Conservation (phyloP, 2,888 invertebrate genomes). For the Thecophora atra region DNA sequence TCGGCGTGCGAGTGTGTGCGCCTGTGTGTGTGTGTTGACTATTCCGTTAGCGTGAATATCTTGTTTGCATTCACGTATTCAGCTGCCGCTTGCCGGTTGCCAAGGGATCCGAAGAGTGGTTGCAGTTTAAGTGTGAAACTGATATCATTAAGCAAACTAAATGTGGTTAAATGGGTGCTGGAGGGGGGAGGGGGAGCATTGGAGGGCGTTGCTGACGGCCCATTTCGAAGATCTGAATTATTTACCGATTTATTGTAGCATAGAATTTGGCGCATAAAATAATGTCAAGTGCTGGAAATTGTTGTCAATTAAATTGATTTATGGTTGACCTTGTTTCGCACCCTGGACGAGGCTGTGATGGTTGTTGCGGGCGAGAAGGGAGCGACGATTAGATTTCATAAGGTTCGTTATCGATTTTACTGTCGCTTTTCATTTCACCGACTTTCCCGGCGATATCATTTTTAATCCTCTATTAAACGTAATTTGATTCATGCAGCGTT, state of each 20-base stretch:
- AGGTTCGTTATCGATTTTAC: too few species aligned
- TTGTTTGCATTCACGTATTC: conserved; percentile 16
- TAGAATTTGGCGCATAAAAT: conserved; percentile 9
- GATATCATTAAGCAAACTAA: conserved; percentile 19
- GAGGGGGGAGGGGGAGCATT: background rate
- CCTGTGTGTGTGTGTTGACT: background rate
- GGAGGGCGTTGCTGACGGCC: background rate
- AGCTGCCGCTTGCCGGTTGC: background rate
- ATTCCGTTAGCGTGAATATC: conserved; percentile 3
- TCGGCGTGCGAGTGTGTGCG: background rate
- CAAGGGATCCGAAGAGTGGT: conserved; percentile 21
- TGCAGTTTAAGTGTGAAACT: conserved; percentile 22
- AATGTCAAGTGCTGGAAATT: conserved; percentile 7
- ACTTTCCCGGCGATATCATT: too few species aligned
- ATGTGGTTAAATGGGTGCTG: background rate
- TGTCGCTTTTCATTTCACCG: too few species aligned
- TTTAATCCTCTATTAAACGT: too few species aligned
- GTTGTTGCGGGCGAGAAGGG: too few species aligned
- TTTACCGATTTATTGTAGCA: conserved; percentile 1
- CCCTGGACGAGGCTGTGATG: too few species aligned
- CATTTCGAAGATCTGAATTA: conserved; percentile 2
- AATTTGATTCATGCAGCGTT: too few species aligned
- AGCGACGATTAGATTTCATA: too few species aligned
- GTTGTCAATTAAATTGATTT: conserved; percentile 12
- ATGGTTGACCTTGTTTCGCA: conserved; percentile 7